These are phyloP conservation scores for Orycteropus afer DNA, from an alignment of 2,113 vertebrate genomes.

Conservation along the genomic window DNA sequence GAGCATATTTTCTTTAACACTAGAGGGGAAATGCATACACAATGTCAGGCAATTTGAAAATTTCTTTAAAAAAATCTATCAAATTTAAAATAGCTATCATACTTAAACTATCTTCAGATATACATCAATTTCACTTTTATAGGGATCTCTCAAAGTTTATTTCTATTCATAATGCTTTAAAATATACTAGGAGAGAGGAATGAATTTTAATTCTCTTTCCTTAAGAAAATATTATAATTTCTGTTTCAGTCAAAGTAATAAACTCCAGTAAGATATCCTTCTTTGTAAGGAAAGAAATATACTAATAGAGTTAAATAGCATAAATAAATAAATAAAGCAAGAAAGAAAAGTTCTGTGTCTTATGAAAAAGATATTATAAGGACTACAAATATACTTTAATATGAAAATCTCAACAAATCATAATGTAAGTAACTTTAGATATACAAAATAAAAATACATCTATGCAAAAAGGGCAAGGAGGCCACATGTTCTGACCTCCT, in stretches of 20 bases:
- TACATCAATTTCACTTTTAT: background rate
- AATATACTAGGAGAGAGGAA: background rate
- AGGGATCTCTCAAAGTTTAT: background rate
- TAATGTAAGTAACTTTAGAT: background rate
- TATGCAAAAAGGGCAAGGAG: no score
- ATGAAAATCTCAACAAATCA: background rate
- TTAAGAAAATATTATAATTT: background rate
- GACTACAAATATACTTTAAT: background rate
- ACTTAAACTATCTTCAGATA: background rate
- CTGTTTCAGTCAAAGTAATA: background rate
- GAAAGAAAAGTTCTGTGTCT: background rate
- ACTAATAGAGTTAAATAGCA: background rate
- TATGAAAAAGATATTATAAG: background rate
- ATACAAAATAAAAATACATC: background rate
- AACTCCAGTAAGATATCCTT: background rate
- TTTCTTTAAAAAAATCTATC: background rate
- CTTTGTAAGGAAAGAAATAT: background rate
- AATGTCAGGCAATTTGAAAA: background rate
- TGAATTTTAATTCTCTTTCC: background rate
- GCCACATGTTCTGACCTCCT: no score
- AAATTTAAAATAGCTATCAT: background rate
- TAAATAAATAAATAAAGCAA: background rate
- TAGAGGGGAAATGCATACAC: background rate
- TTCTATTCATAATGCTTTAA: slow-evolving; percentile 6
- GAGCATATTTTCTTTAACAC: background rate